A percentile compares a stretch with the other conserved stretches of the same genome.
Evolutionary conservation across 2,888 invertebrate species (phyloP).

Genomic region (Acanthococcus lagerstroemiae): DNA sequence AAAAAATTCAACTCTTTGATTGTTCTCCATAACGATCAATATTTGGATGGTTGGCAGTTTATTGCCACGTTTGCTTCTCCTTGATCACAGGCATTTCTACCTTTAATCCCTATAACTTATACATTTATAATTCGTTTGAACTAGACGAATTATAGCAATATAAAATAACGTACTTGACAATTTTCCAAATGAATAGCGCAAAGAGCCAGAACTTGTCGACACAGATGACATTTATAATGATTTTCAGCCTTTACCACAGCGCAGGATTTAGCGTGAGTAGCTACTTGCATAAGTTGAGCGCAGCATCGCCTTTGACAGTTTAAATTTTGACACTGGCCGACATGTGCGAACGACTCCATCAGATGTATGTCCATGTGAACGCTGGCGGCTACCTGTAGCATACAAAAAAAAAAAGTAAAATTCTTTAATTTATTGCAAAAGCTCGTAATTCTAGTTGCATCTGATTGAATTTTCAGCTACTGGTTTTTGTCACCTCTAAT

Average conservation of each 20-base stretch:
- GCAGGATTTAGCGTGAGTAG: constrained; percentile 24
- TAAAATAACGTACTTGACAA: constrained; percentile 16
- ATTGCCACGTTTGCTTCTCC: no score
- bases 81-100: no score
- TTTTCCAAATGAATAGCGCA: constrained; percentile 27
- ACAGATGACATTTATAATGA: constrained; percentile 16
- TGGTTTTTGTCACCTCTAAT: no score
- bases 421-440: neutral
- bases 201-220: constrained; percentile 18
- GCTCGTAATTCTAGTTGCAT: no score
- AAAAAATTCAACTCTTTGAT: no score
- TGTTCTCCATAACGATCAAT: no score
- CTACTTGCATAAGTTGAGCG: constrained; percentile 23
- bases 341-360: constrained; percentile 27
- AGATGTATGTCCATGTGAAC: constrained; percentile 21
- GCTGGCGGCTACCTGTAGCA: constrained; percentile 17
- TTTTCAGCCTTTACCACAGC: constrained; percentile 15
- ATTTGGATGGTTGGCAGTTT: no score
- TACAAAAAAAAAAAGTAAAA: neutral
- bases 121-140: neutral
- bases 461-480: no score
- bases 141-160: neutral
- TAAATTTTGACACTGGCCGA: constrained; percentile 22
- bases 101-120: no score
- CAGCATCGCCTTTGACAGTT: constrained; percentile 21